phyloP scores from a whole-genome alignment of 2,888 invertebrate genomes.

The Elegia similella region DNA sequence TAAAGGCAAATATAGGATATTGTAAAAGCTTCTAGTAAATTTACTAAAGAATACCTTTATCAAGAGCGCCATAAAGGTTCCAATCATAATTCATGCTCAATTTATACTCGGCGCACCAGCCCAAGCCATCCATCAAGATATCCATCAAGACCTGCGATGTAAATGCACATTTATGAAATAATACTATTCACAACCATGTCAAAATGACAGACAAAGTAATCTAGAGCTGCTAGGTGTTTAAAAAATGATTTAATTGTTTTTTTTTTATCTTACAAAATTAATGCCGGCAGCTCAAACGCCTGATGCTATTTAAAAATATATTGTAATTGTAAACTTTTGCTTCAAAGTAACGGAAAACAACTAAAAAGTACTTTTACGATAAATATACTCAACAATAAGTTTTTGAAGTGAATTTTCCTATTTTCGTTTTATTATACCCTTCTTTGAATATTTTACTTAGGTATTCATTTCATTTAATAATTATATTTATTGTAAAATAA shows the following conservation, averaged over 20 bases:
- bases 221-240: not conserved
- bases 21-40: not conserved
- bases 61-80: not conserved
- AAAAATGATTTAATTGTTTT: not conserved
- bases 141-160: constrained; percentile 33
- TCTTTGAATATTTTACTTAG: too few species aligned
- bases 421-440: too few species aligned
- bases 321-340: too few species aligned
- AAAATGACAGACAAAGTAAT: not conserved
- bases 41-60: not conserved
- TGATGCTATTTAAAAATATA: too few species aligned
- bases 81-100: not conserved
- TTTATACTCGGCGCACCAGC: not conserved
- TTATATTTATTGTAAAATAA: too few species aligned
- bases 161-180: constrained; percentile 37
- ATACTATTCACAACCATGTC: constrained; percentile 21
- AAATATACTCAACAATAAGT: too few species aligned
- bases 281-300: too few species aligned
- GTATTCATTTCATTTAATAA: too few species aligned
- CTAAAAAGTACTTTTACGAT: too few species aligned
- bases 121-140: constrained; percentile 23
- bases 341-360: too few species aligned
- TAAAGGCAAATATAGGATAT: not conserved
- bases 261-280: too few species aligned
- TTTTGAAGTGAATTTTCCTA: too few species aligned